A percentile compares a stretch with the other conserved stretches of the same genome.
Evolutionary conservation across 2,888 invertebrate species (phyloP).

Genomic region (Gisinianus flammeolus): DNA sequence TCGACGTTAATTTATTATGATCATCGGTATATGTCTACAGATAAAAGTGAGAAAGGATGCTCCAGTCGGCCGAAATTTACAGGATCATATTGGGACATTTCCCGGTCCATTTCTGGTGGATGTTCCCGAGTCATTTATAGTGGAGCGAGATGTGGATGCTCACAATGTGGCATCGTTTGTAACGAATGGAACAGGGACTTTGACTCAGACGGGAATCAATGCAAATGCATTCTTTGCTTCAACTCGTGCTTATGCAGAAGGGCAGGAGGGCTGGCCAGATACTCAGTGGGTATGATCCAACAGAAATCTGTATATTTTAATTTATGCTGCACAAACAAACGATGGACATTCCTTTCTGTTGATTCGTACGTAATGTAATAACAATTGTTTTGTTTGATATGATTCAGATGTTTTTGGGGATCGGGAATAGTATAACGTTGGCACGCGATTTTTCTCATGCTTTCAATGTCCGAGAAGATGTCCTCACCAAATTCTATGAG

Average conservation of each 20-base stretch:
- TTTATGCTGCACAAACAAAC: too few species aligned
- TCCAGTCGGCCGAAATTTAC: slow-evolving; percentile 56
- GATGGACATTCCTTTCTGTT: too few species aligned
- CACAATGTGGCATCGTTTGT: slow-evolving; percentile 47
- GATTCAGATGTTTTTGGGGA: slow-evolving; percentile 55
- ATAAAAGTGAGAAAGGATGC: slow-evolving; percentile 51
- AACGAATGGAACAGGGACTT: slow-evolving; percentile 55
- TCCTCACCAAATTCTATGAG: slow-evolving; percentile 52
- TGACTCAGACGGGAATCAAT: slow-evolving; percentile 47
- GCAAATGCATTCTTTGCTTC: slow-evolving; percentile 57
- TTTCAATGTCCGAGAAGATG: slow-evolving; percentile 56
- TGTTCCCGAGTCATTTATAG: slow-evolving; percentile 48
- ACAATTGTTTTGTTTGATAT: too few species aligned
- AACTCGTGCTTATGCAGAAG: slow-evolving; percentile 47
- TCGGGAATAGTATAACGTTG: slow-evolving; percentile 47
- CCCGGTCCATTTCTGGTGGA: slow-evolving; percentile 54
- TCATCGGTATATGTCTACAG: slow-evolving; percentile 19
- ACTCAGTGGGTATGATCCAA: too few species aligned
- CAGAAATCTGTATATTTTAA: too few species aligned
- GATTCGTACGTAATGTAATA: too few species aligned
- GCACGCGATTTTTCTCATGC: slow-evolving; percentile 53
- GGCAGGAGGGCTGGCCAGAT: slow-evolving; percentile 56
- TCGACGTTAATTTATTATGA: background rate
- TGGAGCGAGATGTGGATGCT: slow-evolving; percentile 48
- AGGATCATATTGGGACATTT: slow-evolving; percentile 57